Percentiles rank a stretch among this genome's conserved stretches.
Evolutionary conservation across 2,113 vertebrate species (phyloP).

Genomic region (Cacatua alba): DNA sequence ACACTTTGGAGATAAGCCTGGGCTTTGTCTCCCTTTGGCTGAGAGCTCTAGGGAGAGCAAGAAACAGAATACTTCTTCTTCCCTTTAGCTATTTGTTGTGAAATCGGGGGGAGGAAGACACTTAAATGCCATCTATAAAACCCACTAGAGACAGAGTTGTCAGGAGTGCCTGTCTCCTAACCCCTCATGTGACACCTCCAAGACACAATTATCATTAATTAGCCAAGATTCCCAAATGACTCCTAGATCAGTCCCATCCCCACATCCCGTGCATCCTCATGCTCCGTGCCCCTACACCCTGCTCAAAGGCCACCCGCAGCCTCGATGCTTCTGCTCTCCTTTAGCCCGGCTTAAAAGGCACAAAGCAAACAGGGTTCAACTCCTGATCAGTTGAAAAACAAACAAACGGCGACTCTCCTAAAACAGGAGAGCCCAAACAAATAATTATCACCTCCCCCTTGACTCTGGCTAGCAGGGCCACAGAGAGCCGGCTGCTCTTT

Average conservation of each 20-base stretch:
- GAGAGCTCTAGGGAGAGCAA: not conserved
- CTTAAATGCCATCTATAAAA: not conserved
- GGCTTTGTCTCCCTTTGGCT: slow-evolving; percentile 1
- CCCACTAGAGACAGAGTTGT: not conserved
- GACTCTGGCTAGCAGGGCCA: not conserved
- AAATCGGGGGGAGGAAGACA: not conserved
- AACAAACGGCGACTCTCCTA: slow-evolving; percentile 16
- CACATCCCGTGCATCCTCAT: not conserved
- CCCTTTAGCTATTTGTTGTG: not conserved
- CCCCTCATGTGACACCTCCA: not conserved
- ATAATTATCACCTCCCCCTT: slow-evolving; percentile 52
- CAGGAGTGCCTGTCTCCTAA: not conserved
- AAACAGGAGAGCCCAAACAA: slow-evolving; percentile 52
- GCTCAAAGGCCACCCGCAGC: not conserved
- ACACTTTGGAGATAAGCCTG: not conserved
- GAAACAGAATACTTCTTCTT: not conserved
- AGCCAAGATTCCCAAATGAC: not conserved
- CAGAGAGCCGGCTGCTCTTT: not conserved
- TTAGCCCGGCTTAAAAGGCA: not conserved
- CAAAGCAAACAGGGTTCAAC: not conserved
- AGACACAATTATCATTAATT: not conserved
- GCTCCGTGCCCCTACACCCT: not conserved
- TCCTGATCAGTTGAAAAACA: slow-evolving; percentile 20
- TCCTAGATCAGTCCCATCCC: not conserved
- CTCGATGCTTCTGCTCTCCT: not conserved